These are phyloP conservation scores for Ectropis crepuscularia DNA, from an alignment of 2,888 invertebrate genomes.

Conservation along the genomic window DNA sequence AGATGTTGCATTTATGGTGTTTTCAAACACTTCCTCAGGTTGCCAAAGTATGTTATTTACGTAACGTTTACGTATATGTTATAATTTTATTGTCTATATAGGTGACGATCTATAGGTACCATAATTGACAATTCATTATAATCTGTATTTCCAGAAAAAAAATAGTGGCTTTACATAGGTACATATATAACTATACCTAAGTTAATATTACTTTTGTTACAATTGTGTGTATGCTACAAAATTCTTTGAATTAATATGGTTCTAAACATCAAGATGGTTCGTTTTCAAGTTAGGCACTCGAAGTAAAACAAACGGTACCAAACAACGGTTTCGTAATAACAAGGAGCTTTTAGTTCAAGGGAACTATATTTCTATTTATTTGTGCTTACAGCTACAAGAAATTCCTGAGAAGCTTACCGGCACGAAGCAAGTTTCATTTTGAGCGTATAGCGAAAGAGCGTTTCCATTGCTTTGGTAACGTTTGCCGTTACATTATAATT, in stretches of 20 bases:
- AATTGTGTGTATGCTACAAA: background rate
- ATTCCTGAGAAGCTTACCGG: constrained; percentile 27
- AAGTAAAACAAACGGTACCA: constrained; percentile 10
- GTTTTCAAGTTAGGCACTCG: constrained; percentile 23
- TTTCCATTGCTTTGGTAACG: constrained; percentile 1
- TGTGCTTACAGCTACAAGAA: constrained; percentile 26
- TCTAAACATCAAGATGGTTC: background rate
- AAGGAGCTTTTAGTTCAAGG: constrained; percentile 7
- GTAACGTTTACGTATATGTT: too few relatives aligned
- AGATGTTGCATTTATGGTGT: too few relatives aligned
- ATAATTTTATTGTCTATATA: too few relatives aligned
- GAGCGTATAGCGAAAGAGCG: background rate
- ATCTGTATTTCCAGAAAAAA: too few relatives aligned
- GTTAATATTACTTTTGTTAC: background rate
- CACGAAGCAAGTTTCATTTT: constrained; percentile 13
- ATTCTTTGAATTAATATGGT: constrained; percentile 2
- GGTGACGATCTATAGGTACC: too few relatives aligned
- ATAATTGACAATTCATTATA: too few relatives aligned
- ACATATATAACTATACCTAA: background rate
- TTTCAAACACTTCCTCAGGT: too few relatives aligned
- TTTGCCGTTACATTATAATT: too few relatives aligned
- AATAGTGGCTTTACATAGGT: too few relatives aligned
- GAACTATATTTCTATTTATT: constrained; percentile 36
- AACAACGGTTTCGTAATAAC: constrained; percentile 7
- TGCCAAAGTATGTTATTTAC: too few relatives aligned